Evolutionary conservation across 2,113 vertebrate genomes (phyloP), one percentile per base, ranked within the genome.

Genomic region (Myodes glareolus): DNA sequence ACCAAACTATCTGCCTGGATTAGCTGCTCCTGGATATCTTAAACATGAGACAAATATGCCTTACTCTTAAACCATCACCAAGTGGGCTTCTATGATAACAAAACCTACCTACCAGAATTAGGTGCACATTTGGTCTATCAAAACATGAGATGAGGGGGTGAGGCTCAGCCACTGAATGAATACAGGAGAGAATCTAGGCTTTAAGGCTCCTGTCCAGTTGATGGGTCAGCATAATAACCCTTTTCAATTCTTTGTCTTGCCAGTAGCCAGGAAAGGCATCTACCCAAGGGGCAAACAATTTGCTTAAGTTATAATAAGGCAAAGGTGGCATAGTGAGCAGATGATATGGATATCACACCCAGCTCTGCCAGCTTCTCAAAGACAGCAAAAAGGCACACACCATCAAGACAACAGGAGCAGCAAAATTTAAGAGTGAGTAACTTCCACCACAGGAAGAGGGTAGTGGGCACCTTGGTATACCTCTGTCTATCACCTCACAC

Each of bases 261-360:
- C 91, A 68, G n/a, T 13, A 70, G 39, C 25, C 73, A 85, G 50
- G 14, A 5, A 39, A 23, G 84, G 65, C 52, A 52, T 88, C 76
- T 68, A 65, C 31, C 76, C 81, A 80, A 82, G 72, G 58, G 75
- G 39, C 73, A 96, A 89, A 94, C 67, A 82, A 63, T 58, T 67
- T 85, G 50, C 45, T 92, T 93, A 72, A 75, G 1, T 77, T 42
- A 97, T 65, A 58, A 80, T 58, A 92, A 97, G 39, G 33, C 78
- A 87, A 91, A 88, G 52, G 86, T 29, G 81, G 33, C 63, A 47
- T n/a, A 1, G 3, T 84, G 47, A 85, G 29, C 21, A 72, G 67
- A 39, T 39, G 29, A 39, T 47, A 95, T 7, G 90, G 89, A 87
- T 0, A 94, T 81, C 42, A 90, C 68, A 80, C 78, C 33, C 92